A percentile compares a stretch with the other conserved stretches of the same genome.
Evolutionary conservation across 1,140 invertebrate genomes (phyloP).

Genomic region (Antheraea pernyi): DNA sequence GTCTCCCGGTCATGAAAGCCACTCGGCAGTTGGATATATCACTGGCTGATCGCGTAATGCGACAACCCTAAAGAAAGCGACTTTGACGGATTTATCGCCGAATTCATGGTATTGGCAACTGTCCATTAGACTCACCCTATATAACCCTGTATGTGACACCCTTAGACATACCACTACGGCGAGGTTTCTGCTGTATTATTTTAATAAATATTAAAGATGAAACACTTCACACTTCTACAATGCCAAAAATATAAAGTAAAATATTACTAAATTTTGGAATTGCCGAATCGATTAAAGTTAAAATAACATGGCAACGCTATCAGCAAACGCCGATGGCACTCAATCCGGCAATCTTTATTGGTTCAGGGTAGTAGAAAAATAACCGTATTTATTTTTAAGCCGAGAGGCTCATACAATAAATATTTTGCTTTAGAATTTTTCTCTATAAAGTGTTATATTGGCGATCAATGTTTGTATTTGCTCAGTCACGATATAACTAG

Average conservation of each 20-base stretch:
- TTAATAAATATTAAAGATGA: neutral
- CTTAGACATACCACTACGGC: too few species aligned
- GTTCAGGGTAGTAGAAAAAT: conserved; percentile 29
- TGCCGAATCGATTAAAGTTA: conserved; percentile 5
- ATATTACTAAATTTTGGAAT: neutral
- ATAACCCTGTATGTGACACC: too few species aligned
- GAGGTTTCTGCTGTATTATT: too few species aligned
- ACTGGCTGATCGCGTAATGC: too few species aligned
- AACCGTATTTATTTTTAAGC: conserved; percentile 42
- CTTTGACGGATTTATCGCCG: too few species aligned
- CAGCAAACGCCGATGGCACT: conserved; percentile 14
- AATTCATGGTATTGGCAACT: too few species aligned
- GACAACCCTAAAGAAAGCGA: too few species aligned
- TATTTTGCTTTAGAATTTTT: conserved; percentile 62
- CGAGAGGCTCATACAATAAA: conserved; percentile 52
- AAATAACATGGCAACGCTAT: conserved; percentile 8
- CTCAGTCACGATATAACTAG: conserved; percentile 46
- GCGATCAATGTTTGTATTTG: conserved; percentile 41
- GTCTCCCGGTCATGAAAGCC: too few species aligned
- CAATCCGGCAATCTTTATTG: conserved; percentile 10
- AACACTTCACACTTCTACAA: neutral
- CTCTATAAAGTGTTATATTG: conserved; percentile 38
- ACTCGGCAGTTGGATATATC: too few species aligned
- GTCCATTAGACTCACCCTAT: too few species aligned
- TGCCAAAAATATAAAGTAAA: neutral